Evolutionary conservation across 2,113 vertebrate species (phyloP).

Genomic region (Oncorhynchus mykiss): DNA sequence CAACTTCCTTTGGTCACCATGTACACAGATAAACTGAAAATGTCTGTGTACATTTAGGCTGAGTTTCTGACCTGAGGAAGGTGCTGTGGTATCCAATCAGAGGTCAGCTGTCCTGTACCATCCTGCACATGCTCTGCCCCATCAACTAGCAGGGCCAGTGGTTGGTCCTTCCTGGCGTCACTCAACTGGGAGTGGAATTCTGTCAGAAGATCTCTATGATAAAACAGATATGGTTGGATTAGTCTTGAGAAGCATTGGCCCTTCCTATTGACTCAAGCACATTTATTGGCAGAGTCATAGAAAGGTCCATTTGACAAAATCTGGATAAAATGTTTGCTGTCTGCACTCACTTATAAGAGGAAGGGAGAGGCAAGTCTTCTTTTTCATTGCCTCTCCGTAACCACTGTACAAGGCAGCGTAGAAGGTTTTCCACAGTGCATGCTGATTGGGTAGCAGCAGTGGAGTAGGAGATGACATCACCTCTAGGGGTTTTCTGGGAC

Average conservation of each 20-base stretch:
- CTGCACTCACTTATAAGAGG: slow-evolving; percentile 72
- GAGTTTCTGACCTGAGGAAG: slow-evolving; percentile 71
- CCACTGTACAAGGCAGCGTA: slow-evolving; percentile 72
- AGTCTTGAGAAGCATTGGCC: not conserved
- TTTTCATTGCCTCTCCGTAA: slow-evolving; percentile 61
- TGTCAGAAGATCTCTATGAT: slow-evolving; percentile 74
- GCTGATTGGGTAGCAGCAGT: slow-evolving; percentile 78
- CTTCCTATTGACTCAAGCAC: no score
- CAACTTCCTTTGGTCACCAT: no score
- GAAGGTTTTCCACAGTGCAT: slow-evolving; percentile 68
- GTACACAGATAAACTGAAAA: not conserved
- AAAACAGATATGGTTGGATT: not conserved
- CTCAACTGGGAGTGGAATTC: slow-evolving; percentile 70
- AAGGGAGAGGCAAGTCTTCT: slow-evolving; percentile 50
- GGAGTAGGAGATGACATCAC: slow-evolving; percentile 80
- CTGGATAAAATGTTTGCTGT: not conserved
- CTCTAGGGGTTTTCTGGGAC: slow-evolving; percentile 39
- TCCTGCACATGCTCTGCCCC: slow-evolving; percentile 76
- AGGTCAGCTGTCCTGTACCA: slow-evolving; percentile 66
- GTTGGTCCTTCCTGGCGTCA: slow-evolving; percentile 40
- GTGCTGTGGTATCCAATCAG: slow-evolving; percentile 83
- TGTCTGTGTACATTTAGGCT: not conserved
- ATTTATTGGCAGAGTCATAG: not conserved
- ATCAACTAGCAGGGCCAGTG: slow-evolving; percentile 78
- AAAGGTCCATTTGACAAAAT: not conserved